Evolutionary conservation across 1,140 invertebrate species (phyloP).

Genomic region (Pachyrhynchus sulphureomaculatus): DNA sequence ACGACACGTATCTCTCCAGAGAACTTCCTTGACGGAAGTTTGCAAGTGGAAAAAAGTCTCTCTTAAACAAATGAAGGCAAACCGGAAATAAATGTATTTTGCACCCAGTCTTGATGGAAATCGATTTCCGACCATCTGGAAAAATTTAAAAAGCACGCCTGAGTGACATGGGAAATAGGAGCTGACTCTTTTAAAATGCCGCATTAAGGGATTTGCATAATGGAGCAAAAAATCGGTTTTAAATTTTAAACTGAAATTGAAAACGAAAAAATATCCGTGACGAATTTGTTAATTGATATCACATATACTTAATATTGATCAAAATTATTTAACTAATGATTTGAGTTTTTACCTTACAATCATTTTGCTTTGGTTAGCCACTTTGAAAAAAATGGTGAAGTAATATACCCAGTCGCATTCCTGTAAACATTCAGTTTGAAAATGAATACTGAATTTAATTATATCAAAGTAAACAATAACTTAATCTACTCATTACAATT

Average conservation of each 20-base stretch:
- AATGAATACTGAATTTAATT: too few relatives aligned
- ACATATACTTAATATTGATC: too few relatives aligned
- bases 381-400: too few relatives aligned
- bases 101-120: conserved; percentile 14
- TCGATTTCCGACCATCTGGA: conserved; percentile 18
- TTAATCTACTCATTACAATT: too few relatives aligned
- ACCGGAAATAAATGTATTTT: conserved; percentile 28
- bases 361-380: too few relatives aligned
- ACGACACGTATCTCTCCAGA: background rate
- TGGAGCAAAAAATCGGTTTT: conserved; percentile 10
- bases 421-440: too few relatives aligned
- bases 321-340: too few relatives aligned
- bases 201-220: conserved; percentile 13
- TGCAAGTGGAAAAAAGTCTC: conserved; percentile 4
- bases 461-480: too few relatives aligned
- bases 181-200: conserved; percentile 14
- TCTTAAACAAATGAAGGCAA: conserved; percentile 19
- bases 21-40: background rate
- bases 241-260: conserved; percentile 8
- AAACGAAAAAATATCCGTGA: too few relatives aligned
- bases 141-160: conserved; percentile 26
- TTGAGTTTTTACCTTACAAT: too few relatives aligned
- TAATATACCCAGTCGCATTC: too few relatives aligned
- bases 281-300: too few relatives aligned
- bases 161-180: conserved; percentile 25